A percentile compares a stretch with the other conserved stretches of the same genome.
Conservation (phyloP, 2,113 vertebrate genomes). For the Psilopogon haemacephalus region DNA sequence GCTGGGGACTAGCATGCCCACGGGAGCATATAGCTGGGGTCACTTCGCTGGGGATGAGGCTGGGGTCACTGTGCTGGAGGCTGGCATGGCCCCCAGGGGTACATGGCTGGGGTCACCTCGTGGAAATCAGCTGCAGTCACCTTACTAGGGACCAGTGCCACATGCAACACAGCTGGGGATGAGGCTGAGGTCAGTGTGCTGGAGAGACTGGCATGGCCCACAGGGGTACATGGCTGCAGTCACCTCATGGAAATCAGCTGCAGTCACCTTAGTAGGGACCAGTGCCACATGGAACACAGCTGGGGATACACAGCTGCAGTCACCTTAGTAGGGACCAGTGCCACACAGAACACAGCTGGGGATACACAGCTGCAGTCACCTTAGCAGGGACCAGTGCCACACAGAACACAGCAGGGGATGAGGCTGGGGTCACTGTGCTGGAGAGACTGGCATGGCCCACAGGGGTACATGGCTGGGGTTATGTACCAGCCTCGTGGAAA, state of each 20-base stretch:
- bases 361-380: no score
- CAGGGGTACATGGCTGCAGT: background rate
- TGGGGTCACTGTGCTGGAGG: background rate
- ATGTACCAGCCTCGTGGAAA: background rate
- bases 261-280: no score
- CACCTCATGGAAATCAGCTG: background rate
- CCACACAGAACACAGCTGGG: no score
- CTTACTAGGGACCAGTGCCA: no score
- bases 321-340: no score
- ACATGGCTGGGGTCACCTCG: background rate
- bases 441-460: background rate
- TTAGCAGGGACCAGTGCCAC: no score
- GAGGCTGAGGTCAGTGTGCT: background rate
- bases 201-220: background rate
- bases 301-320: background rate
- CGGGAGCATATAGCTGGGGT: background rate
- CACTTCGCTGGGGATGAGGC: background rate
- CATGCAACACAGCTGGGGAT: no score
- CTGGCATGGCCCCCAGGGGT: fast-evolving
- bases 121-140: background rate
- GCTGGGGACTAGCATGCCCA: background rate
- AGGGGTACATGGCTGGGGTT: background rate
- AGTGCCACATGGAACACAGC: no score
- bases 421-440: background rate
- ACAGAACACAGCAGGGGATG: no score